A percentile compares a stretch with the other conserved stretches of the same genome.
Conservation (phyloP, 2,888 invertebrate genomes). For the Epistrophe eligans region DNA sequence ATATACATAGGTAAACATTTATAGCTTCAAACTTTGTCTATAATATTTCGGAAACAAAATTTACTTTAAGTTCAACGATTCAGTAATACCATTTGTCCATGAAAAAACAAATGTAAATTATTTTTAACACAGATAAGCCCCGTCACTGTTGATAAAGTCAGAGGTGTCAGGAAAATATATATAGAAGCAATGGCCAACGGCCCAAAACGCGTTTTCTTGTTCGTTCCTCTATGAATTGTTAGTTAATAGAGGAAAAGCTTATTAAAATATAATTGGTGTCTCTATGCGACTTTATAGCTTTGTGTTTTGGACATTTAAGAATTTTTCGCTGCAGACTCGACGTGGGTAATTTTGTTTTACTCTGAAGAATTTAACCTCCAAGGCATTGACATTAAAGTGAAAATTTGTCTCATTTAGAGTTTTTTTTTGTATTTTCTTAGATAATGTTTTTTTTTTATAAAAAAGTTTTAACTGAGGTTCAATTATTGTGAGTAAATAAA, state of each 20-base stretch:
- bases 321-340: neutral
- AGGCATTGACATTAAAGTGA: neutral
- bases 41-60: neutral
- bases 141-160: neutral
- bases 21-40: neutral
- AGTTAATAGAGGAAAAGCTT: slow-evolving; percentile 9
- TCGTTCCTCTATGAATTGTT: neutral
- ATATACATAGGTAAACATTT: no score
- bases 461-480: neutral
- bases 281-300: neutral
- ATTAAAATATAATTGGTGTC: slow-evolving; percentile 21
- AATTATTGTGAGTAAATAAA: neutral
- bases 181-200: neutral
- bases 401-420: neutral
- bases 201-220: neutral
- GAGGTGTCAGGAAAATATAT: neutral
- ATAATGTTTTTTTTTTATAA: neutral
- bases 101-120: neutral
- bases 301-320: no score
- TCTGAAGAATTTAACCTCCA: neutral
- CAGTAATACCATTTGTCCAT: neutral
- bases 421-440: neutral
- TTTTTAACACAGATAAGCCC: neutral
- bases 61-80: slow-evolving; percentile 9
- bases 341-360: neutral